These are phyloP conservation scores for Periophthalmus magnuspinnatus DNA, from an alignment of 2,797 vertebrate species.

Conservation along the genomic window DNA sequence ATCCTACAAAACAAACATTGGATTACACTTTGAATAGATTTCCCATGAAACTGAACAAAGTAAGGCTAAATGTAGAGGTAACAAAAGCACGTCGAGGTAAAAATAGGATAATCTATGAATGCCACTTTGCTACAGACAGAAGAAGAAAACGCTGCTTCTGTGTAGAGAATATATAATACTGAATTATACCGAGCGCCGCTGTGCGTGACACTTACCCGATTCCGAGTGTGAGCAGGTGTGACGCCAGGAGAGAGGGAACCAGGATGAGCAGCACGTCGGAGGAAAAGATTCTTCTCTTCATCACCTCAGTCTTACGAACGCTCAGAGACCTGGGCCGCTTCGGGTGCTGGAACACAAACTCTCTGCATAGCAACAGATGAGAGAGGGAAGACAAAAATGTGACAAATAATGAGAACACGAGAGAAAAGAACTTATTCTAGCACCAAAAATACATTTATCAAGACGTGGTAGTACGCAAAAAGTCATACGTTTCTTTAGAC, in stretches of 20 bases:
- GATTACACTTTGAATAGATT: background rate
- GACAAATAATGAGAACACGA: slow-evolving; percentile 47
- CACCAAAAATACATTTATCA: slow-evolving; percentile 36
- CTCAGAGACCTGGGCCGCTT: slow-evolving; percentile 73
- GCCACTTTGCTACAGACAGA: background rate
- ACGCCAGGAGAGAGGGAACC: slow-evolving; percentile 74
- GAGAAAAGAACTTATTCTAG: slow-evolving; percentile 38
- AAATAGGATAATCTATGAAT: background rate
- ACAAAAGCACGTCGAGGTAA: background rate
- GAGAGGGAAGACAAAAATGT: slow-evolving; percentile 26
- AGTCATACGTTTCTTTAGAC: slow-evolving; percentile 32
- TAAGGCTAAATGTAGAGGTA: background rate
- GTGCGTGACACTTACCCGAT: slow-evolving; percentile 66
- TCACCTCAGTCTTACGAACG: slow-evolving; percentile 74
- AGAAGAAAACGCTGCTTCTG: background rate
- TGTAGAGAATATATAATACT: background rate
- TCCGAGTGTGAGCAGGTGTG: slow-evolving; percentile 79
- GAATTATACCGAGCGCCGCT: background rate
- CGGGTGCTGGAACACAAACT: slow-evolving; percentile 78
- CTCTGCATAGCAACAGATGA: slow-evolving; percentile 48
- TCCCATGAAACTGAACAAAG: background rate
- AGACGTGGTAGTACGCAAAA: slow-evolving; percentile 20
- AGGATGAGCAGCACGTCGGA: slow-evolving; percentile 76
- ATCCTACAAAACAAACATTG: slow-evolving; percentile 60
- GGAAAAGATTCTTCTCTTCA: slow-evolving; percentile 79